Evolutionary conservation across 2,113 vertebrate genomes (phyloP).

Genomic region (Romanogobio albipinnatus): DNA sequence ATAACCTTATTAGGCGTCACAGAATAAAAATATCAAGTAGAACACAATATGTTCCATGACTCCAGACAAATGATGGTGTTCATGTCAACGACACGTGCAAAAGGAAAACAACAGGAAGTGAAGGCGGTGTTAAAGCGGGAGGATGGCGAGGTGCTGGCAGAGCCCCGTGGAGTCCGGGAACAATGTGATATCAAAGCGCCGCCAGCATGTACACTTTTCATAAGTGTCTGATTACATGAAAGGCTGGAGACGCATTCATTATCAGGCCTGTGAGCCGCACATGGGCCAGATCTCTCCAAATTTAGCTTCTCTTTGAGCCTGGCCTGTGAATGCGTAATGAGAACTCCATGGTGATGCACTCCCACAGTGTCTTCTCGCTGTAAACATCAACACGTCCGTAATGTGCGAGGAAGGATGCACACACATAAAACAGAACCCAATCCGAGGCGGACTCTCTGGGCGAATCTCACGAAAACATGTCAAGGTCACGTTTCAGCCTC

Average conservation of each 20-base stretch:
- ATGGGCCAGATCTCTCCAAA: constrained; percentile 57
- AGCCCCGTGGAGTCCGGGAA: constrained; percentile 56
- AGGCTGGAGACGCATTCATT: constrained; percentile 50
- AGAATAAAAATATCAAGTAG: background rate
- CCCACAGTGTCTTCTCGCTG: constrained; percentile 50
- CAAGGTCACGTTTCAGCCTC: background rate
- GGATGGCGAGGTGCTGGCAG: constrained; percentile 25
- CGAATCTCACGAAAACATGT: background rate
- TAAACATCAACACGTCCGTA: constrained; percentile 54
- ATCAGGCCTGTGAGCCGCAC: constrained; percentile 56
- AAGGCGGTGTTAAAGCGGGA: constrained; percentile 9
- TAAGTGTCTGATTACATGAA: constrained; percentile 71
- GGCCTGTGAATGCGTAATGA: constrained; percentile 60
- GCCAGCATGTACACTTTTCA: constrained; percentile 56
- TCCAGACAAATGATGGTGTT: constrained; percentile 16
- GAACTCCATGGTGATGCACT: constrained; percentile 38
- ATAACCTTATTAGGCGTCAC: background rate
- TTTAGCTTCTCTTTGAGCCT: constrained; percentile 65
- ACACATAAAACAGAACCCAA: constrained; percentile 20
- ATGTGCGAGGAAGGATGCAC: constrained; percentile 42
- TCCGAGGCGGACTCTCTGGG: background rate
- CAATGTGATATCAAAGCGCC: constrained; percentile 62
- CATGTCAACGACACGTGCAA: constrained; percentile 20
- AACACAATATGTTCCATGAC: constrained; percentile 15
- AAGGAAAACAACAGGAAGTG: constrained; percentile 13